Evolutionary conservation across 2,797 vertebrate species (phyloP).

Genomic region (Taeniopygia guttata): DNA sequence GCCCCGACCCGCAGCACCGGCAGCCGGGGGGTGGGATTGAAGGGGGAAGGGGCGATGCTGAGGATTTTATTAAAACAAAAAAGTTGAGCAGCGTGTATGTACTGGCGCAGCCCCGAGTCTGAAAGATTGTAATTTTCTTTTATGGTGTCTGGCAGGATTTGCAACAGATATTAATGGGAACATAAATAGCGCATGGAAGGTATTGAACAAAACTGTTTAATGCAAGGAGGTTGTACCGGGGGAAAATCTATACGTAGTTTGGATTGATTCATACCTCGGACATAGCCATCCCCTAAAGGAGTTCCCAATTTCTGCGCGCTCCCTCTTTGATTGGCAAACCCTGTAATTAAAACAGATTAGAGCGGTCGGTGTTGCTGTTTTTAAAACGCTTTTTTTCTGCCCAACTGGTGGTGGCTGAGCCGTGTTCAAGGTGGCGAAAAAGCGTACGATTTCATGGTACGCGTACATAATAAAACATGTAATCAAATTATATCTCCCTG

Average conservation of each 20-base stretch:
- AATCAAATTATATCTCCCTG: background rate
- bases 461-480: background rate
- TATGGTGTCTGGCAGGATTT: conserved; percentile 76
- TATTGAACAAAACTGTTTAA: conserved; percentile 75
- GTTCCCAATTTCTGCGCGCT: conserved; percentile 50
- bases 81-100: conserved; percentile 63
- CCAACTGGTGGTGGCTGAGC: background rate
- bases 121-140: conserved; percentile 77
- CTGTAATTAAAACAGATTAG: conserved; percentile 71
- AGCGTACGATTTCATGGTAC: background rate
- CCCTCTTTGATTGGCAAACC: conserved; percentile 62
- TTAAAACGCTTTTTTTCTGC: background rate
- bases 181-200: conserved; percentile 74
- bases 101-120: conserved; percentile 55
- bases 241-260: conserved; percentile 65
- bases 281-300: conserved; percentile 58
- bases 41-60: conserved; percentile 2
- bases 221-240: conserved; percentile 70
- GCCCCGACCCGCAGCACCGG: background rate
- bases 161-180: conserved; percentile 77
- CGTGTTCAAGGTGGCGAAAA: conserved; percentile 21
- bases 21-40: background rate
- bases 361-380: conserved; percentile 26
- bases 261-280: conserved; percentile 71
- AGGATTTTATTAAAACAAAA: conserved; percentile 63